Percentiles rank a stretch among this genome's conserved stretches.
Conservation (phyloP, 2,888 invertebrate genomes). For the Lycocerus yunnanus region DNA sequence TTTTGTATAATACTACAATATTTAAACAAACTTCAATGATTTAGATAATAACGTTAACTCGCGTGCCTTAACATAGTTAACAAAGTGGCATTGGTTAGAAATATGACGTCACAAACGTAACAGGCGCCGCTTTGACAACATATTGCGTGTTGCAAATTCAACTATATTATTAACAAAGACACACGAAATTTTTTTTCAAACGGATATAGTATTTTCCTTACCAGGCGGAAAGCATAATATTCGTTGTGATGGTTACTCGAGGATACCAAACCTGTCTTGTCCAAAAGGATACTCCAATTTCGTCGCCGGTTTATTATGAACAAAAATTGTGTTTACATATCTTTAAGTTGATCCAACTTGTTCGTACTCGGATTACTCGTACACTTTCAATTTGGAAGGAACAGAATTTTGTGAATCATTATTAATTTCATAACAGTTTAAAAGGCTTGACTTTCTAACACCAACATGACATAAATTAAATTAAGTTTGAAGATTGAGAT, state of each 20-base stretch:
- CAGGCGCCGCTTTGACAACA: constrained; percentile 23
- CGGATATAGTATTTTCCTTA: background rate
- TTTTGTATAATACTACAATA: constrained; percentile 10
- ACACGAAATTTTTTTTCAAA: background rate
- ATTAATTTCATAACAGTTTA: too few species aligned
- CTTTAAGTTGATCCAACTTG: too few species aligned
- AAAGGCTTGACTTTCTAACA: too few species aligned
- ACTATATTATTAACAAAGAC: background rate
- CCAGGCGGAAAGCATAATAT: background rate
- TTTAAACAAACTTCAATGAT: constrained; percentile 20
- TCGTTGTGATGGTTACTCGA: background rate
- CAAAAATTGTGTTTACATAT: too few species aligned
- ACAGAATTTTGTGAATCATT: background rate
- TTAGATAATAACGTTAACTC: constrained; percentile 20
- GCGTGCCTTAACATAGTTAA: constrained; percentile 23
- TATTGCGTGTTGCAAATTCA: background rate
- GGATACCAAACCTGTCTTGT: background rate
- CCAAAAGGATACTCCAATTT: too few species aligned
- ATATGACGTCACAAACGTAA: constrained; percentile 25
- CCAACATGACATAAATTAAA: background rate
- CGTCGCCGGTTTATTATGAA: too few species aligned
- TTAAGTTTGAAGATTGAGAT: background rate
- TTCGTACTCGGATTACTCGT: too few species aligned
- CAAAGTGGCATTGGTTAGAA: constrained; percentile 21
- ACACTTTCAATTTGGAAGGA: background rate